Evolutionary conservation across 2,797 vertebrate species (phyloP), one percentile per base, ranked within the genome.

Genomic region (Pogonophryne albipinna): DNA sequence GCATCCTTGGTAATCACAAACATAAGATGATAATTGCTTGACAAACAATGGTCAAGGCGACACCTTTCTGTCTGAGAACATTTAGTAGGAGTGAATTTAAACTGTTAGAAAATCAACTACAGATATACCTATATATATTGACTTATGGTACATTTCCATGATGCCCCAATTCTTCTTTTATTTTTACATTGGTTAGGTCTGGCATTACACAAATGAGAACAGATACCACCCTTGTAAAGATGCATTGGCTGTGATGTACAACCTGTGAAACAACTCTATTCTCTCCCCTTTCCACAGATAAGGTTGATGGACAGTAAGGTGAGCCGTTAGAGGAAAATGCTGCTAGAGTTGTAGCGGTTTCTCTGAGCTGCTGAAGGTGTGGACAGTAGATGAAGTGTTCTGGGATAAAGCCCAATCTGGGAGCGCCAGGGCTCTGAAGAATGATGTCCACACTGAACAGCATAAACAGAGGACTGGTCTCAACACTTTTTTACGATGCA

Each of bases 231-330:
- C 34, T 7, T 9, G 34, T 38, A 38, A 38, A 38, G 34, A 38
- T 20, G 15, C 3, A 6, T 6, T 50, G 19, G 1, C 16, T 23
- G 2, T 46, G 31, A 58, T 45, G 23, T 53, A n/a, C 8, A 3
- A 12, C 38, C 13, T 20, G 19, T n/a, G 31, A 55, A 23, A 15
- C 11, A 5, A 2, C 17, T 1, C 12, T 11, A 9, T 34, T 56
- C 41, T 60, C 23, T 52, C 27, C 2, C 19, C 17, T 58, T 67
- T 74, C 42, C 59, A 38, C 80, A 94, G 93, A 91, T 83, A 89
- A 93, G 83, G 90, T 93, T 3, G 92, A 94, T 80, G 93, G 90
- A 81, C 90, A 66, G 81, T 93, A 93, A 90, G 53, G 88, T 91
- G 92, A 92, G 89, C 86, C 1, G 38, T 49, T 0, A 1, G 62